Evolutionary conservation across 2,113 vertebrate species (phyloP), one percentile per base, ranked within the genome.

Genomic region (Nesogale talazaci): DNA sequence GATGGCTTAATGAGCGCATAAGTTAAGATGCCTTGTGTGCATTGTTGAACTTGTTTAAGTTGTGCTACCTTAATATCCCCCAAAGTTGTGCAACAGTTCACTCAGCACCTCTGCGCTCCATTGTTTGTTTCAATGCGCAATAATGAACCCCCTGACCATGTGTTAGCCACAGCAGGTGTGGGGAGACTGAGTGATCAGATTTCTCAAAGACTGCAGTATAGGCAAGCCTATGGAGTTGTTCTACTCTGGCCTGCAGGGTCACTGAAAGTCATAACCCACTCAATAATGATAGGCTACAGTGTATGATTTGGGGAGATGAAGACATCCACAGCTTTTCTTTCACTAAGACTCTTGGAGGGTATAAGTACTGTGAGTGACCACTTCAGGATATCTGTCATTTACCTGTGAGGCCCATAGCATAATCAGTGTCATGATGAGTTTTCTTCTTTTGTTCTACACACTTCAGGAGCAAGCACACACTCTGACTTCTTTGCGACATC

Each of bases 1-100:
- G 80, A 91, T 70, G 80, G 19, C 29, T 86, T 93, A 90, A 88
- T 80, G n/a, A 88, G 36, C 75, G 85, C 57, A 79, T 61, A 95
- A 93, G 17, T 77, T 87, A 81, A 7, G 67, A 82, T 11, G 10
- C 6, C 38, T 78, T 94, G 3, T 46, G 17, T 59, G 6, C 63
- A 77, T 69, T 56, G 65, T 36, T 94, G n/a, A 15, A 75, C 63
- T 92, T 78, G 29, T 92, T 92, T 91, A 87, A 86, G 87, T 75
- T 89, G 22, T 85, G 83, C 59, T 86, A 46, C 91, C 25, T 42
- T 20, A 12, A 9, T 85, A 40, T 77, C 76, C 52, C 76, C 36
- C 46, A 84, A 95, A 87, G 31, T 63, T 86, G 7, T 8, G 65
- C n/a, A 94, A 74, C 14, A 83, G 72, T 89, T 78, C 72, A 86